Evolutionary conservation across 2,113 vertebrate genomes (phyloP), one percentile per base, ranked within the genome.

Genomic region (Scolopax mira): DNA sequence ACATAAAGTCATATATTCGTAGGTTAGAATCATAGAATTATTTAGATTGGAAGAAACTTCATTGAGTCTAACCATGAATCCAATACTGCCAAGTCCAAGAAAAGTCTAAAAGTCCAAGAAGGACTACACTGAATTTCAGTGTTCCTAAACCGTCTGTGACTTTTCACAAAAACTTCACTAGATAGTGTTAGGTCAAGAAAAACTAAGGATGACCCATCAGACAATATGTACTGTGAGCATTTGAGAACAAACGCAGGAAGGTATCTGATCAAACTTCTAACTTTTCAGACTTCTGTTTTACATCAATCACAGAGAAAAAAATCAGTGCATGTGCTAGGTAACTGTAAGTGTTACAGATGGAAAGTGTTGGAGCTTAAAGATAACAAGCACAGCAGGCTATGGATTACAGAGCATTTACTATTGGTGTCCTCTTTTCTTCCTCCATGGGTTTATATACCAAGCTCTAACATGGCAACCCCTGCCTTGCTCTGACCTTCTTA

Each of bases 381-480:
- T 24, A 35, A 39, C 22, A 69, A 55, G 11, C 23, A 41, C 19
- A 39, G 18, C 19, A 37, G 18, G 18, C 5, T 60, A 27, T 85
- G 51, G 7, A n/a, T 69, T 57, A 52, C 4, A 42, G 13, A 64
- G 2, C 10, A 18, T 15, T 57, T 69, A 18, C 22, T 52, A 27
- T 15, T 3, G 2, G 2, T 0, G 0, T 72, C 13, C 8, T 37
- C 14, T 61, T 82, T 92, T 10, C 15, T n/a, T 39, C 52, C n/a
- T 57, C 8, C 12, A 3, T 42, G 4, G 8, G 6, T 72, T 90
- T 52, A 7, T n/a, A 49, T 61, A 14, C 48, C 14, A 60, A 44
- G 8, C 6, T 75, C 27, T 88, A 7, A 77, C 3, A 11, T 1
- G 3, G 13, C 31, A 48, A 25, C 4, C 6, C 5, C 9, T 74